phyloP scores from a whole-genome alignment of 2,797 vertebrate genomes.

The Phataginus tricuspis region DNA sequence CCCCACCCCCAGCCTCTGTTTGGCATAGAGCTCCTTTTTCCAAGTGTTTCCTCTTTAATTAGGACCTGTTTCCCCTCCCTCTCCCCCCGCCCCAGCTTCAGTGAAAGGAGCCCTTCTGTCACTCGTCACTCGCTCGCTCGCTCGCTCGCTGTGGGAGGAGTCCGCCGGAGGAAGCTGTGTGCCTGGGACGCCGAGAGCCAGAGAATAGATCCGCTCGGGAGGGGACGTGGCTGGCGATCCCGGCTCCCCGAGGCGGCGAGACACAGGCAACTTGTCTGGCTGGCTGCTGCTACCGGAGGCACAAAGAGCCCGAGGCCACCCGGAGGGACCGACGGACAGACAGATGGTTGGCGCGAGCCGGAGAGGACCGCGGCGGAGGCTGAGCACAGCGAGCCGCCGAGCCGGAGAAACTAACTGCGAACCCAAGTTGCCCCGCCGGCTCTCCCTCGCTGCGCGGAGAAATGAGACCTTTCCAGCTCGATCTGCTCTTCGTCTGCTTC shows the following conservation, averaged over 20 bases:
- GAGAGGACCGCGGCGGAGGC: constrained; percentile 51
- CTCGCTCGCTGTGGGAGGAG: constrained; percentile 79
- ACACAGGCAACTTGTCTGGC: constrained; percentile 49
- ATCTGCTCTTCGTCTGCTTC: constrained; percentile 84
- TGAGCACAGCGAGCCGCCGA: constrained; percentile 24
- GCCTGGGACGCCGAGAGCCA: constrained; percentile 72
- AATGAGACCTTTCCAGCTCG: constrained; percentile 86
- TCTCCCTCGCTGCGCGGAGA: constrained; percentile 77
- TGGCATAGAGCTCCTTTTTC: constrained; percentile 40
- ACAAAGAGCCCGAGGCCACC: not conserved
- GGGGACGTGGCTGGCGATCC: constrained; percentile 66
- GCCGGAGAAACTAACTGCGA: constrained; percentile 58
- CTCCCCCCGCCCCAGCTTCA: constrained; percentile 74
- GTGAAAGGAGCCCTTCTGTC: constrained; percentile 84
- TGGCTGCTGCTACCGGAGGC: constrained; percentile 37
- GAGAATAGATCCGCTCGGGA: constrained; percentile 77
- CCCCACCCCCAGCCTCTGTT: not conserved
- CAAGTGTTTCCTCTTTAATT: constrained; percentile 81
- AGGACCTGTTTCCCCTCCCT: constrained; percentile 74
- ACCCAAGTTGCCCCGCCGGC: constrained; percentile 71
- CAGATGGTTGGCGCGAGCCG: constrained; percentile 52
- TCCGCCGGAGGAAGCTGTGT: constrained; percentile 76
- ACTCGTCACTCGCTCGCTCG: constrained; percentile 71
- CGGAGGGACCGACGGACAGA: not conserved
- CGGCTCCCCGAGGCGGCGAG: constrained; percentile 74